These are phyloP conservation scores for Oreonectes daqikongensis DNA, from an alignment of 2,797 vertebrate genomes.

Conservation along the genomic window DNA sequence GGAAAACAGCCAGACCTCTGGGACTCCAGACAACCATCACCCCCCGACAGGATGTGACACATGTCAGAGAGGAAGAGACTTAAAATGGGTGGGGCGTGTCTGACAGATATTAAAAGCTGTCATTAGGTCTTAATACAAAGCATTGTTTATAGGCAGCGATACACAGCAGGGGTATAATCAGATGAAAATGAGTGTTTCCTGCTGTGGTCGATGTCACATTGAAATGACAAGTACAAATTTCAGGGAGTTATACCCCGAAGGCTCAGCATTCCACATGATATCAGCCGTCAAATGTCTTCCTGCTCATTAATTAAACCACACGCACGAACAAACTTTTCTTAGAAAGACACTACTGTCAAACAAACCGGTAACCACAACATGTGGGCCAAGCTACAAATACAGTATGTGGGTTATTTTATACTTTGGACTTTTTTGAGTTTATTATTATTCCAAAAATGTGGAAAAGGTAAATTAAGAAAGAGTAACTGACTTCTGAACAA, in stretches of 20 bases:
- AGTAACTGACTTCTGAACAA: too few species aligned
- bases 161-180: constrained; percentile 58
- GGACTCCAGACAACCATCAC: constrained; percentile 35
- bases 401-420: too few species aligned
- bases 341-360: not conserved
- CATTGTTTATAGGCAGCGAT: constrained; percentile 55
- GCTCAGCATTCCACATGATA: constrained; percentile 40
- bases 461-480: too few species aligned
- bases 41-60: constrained; percentile 32
- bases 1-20: constrained; percentile 41
- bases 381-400: too few species aligned
- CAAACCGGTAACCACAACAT: not conserved
- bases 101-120: constrained; percentile 50
- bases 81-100: constrained; percentile 41
- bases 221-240: constrained; percentile 58
- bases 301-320: constrained; percentile 55
- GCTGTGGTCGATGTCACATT: constrained; percentile 51
- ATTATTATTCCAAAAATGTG: too few species aligned
- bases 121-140: constrained; percentile 52
- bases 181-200: constrained; percentile 56
- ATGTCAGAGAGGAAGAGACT: constrained; percentile 7
- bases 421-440: too few species aligned
- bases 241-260: constrained; percentile 48
- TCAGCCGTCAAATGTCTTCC: constrained; percentile 44
- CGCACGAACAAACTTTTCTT: constrained; percentile 33